These are phyloP conservation scores for Anoplolepis gracilipes DNA, from an alignment of 1,140 invertebrate genomes.

Conservation along the genomic window DNA sequence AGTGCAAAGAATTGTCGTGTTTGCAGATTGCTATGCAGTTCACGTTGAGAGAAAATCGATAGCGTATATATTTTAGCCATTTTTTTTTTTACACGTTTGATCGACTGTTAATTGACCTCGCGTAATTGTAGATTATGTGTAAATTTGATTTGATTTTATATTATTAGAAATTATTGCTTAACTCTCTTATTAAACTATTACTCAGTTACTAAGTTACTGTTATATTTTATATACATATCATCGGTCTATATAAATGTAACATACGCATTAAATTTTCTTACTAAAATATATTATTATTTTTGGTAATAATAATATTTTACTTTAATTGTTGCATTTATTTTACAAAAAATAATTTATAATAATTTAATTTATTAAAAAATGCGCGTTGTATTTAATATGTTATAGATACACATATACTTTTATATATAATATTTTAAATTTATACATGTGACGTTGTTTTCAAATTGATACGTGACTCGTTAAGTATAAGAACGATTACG, in stretches of 20 bases:
- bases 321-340: background rate
- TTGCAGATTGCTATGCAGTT: conserved; percentile 23
- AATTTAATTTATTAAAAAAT: too few species aligned
- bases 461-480: conserved; percentile 30
- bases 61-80: background rate
- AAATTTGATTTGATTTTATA: background rate
- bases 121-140: background rate
- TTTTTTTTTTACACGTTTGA: conserved; percentile 14
- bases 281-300: background rate
- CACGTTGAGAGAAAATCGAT: background rate
- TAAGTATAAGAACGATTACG: conserved; percentile 28
- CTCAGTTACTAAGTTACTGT: background rate
- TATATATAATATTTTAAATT: background rate
- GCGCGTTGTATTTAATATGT: background rate
- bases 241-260: background rate
- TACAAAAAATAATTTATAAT: background rate
- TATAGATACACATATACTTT: background rate
- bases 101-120: background rate
- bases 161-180: background rate
- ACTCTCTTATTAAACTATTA: background rate
- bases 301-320: background rate
- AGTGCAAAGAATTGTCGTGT: conserved; percentile 5
- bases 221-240: background rate
- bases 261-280: background rate
- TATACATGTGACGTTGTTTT: background rate